phyloP scores from a whole-genome alignment of 2,888 invertebrate species.

The Melanargia galathea region DNA sequence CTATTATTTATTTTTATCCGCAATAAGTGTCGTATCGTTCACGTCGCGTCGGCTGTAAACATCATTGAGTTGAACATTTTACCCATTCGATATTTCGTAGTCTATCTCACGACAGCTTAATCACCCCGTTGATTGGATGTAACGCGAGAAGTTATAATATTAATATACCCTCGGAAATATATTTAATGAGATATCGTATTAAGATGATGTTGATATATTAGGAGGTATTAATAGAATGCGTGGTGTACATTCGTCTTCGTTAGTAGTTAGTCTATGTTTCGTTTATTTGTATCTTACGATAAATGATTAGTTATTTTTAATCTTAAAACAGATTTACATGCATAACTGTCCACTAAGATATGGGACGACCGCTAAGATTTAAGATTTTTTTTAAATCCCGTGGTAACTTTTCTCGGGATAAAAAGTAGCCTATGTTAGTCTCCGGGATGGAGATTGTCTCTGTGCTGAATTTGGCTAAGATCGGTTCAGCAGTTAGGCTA shows the following conservation, averaged over 20 bases:
- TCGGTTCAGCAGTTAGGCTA: no score
- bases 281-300: neutral
- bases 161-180: conserved; percentile 19
- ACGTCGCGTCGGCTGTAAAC: conserved; percentile 19
- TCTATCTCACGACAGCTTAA: conserved; percentile 34
- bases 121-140: conserved; percentile 31
- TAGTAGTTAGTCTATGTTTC: conserved; percentile 1
- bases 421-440: no score
- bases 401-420: no score
- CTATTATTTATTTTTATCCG: no score
- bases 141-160: conserved; percentile 21
- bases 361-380: no score
- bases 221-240: neutral
- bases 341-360: no score
- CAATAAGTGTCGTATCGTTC: neutral
- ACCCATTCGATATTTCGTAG: conserved; percentile 28
- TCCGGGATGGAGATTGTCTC: no score
- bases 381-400: no score
- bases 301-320: neutral
- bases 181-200: conserved; percentile 19
- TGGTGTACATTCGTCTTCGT: conserved; percentile 1
- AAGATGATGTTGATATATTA: conserved; percentile 22
- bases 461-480: no score
- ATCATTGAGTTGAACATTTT: neutral
- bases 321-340: neutral